Evolutionary conservation across 2,113 vertebrate genomes (phyloP).

Genomic region (Tretioscincus oriximinensis): DNA sequence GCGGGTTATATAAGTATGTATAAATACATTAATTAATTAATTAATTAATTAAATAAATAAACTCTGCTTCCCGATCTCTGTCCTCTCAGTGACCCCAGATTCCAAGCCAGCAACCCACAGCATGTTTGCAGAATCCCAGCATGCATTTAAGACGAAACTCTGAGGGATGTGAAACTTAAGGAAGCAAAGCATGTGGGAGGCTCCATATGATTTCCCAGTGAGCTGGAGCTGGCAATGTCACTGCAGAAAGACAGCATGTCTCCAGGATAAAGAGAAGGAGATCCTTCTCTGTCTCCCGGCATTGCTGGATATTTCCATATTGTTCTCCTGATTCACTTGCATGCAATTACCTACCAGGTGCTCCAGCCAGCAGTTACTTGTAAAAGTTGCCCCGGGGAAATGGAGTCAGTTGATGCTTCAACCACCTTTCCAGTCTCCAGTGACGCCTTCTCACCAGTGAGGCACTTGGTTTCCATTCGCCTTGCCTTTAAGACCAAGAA

Average conservation of each 20-base stretch:
- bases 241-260: conserved; percentile 26
- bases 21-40: too few relatives aligned
- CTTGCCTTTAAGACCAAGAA: too few relatives aligned
- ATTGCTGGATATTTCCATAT: conserved; percentile 47
- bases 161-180: conserved; percentile 28
- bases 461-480: too few relatives aligned
- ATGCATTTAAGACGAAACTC: conserved; percentile 35
- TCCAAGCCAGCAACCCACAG: conserved; percentile 15
- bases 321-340: conserved; percentile 52
- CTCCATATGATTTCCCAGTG: conserved; percentile 39
- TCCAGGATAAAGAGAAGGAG: conserved; percentile 46
- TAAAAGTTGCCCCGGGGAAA: conserved; percentile 27
- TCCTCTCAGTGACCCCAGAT: neutral
- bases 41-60: too few relatives aligned
- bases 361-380: conserved; percentile 53
- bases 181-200: conserved; percentile 37
- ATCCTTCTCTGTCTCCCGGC: conserved; percentile 52
- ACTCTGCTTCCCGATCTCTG: neutral
- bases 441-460: conserved; percentile 39
- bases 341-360: conserved; percentile 45
- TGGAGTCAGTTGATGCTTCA: conserved; percentile 41
- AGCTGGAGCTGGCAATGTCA: conserved; percentile 35
- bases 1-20: too few relatives aligned
- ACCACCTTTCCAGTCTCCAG: conserved; percentile 60
- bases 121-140: conserved; percentile 4